phyloP scores from a whole-genome alignment of 2,113 vertebrate species.

The Toxotes chatareus region DNA sequence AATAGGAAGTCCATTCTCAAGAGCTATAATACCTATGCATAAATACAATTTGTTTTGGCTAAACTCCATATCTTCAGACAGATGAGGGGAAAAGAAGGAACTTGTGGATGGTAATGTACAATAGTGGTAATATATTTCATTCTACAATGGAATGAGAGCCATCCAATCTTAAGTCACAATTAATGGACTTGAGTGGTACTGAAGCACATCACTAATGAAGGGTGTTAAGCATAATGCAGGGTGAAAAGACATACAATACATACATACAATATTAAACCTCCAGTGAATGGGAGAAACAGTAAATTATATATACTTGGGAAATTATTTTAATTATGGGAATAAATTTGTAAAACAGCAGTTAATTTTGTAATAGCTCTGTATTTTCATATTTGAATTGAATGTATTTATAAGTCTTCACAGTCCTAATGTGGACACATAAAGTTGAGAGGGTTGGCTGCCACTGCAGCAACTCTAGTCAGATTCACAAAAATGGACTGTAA shows the following conservation, averaged over 20 bases:
- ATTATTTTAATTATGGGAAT: not conserved
- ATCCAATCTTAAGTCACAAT: not conserved
- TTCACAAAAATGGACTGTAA: not conserved
- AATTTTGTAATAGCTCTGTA: not conserved
- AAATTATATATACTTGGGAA: not conserved
- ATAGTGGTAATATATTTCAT: not conserved
- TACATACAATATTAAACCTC: not conserved
- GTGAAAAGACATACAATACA: not conserved
- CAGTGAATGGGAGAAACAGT: not conserved
- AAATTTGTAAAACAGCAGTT: not conserved
- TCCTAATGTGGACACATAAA: not conserved
- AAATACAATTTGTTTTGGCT: not conserved
- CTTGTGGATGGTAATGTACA: not conserved
- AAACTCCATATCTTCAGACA: not conserved
- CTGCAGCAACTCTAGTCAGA: not conserved
- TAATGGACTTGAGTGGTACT: constrained; percentile 19
- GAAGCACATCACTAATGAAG: not conserved
- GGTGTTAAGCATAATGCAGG: not conserved
- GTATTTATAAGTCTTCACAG: not conserved
- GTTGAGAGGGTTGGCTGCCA: not conserved
- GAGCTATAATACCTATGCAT: not conserved
- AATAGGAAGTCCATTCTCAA: constrained; percentile 3
- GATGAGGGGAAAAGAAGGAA: not conserved
- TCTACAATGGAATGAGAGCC: not conserved
- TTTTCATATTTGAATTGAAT: not conserved